Base-by-base conservation (phyloP, 2,888 invertebrate genomes). In the Xylocampa areola region DNA sequence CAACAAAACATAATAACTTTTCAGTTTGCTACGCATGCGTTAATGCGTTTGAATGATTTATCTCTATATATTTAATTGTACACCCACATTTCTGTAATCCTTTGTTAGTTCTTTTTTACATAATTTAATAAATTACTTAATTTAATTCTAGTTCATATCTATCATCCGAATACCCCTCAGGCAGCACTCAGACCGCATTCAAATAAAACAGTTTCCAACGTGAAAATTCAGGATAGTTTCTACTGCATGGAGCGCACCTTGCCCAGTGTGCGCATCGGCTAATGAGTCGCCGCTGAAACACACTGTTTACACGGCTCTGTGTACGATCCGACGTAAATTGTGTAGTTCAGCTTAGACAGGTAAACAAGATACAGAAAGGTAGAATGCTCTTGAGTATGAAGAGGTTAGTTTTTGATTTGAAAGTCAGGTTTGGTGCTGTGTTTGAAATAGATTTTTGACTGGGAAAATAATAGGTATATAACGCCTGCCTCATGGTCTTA, bases 151-250 rank as follows among this genome's bases (percentile, higher is more conserved):
- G 13, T 4, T 11, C 5, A 6, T 25, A 21, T 50, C 62, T 50
- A 45, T 32, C 4, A 25, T 49, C 73, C 11, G 3, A 32, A 73
- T 76, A 55, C 4, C 19, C 39, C 51, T 35, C 70, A 79, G 79
- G 78, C 77, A 76, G 68, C 72, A 75, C 75, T 75, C 66, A 70
- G 67, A 68, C 62, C 58, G 54, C 71, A 75, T 77, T 79, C 75
- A 82, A 76, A 81, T 81, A 82, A 81, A 81, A 81, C 79, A 82
- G 76, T 78, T 80, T 81, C 79, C 78, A 81, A 72, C 76, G 77
- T 67, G 68, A 79, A 82, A 81, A 76, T 70, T 79, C 58, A 64
- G 73, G 80, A 79, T 80, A 80, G 72, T 79, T 76, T 55, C 70
- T 58, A 32, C 43, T 47, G 23, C 27, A n/a, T n/a, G 17, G 50